Conservation (phyloP, 2,113 vertebrate genomes). For the Plecturocebus donacophilus region DNA sequence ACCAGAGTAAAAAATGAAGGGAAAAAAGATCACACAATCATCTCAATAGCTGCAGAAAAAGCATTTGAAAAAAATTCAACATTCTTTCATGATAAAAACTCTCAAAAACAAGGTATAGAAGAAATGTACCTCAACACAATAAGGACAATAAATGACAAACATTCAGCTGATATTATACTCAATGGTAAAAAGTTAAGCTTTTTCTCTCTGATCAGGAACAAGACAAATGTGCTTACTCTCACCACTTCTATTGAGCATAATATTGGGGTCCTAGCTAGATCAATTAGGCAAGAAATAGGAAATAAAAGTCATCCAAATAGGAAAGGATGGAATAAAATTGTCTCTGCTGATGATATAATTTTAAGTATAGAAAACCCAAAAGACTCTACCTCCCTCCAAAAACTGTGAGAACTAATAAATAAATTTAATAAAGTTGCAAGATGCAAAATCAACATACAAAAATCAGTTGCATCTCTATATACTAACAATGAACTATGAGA, state of each 20-base stretch:
- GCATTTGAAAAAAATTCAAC: not conserved
- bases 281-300: not conserved
- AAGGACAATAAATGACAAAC: not conserved
- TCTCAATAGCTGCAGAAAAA: not conserved
- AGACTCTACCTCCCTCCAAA: not conserved
- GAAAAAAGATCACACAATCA: not conserved
- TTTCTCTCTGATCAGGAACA: not conserved
- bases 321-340: not conserved
- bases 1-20: not conserved
- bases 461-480: not conserved
- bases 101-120: not conserved
- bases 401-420: not conserved
- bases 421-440: not conserved
- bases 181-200: not conserved
- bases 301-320: not conserved
- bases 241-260: not conserved
- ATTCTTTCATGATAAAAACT: not conserved
- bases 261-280: not conserved
- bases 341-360: not conserved
- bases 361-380: not conserved
- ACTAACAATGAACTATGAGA: not conserved
- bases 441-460: not conserved
- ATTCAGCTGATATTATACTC: not conserved
- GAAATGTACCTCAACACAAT: not conserved
- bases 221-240: not conserved